A percentile compares a stretch with the other conserved stretches of the same genome.
phyloP scores from a whole-genome alignment of 1,140 invertebrate species.

The Diprion similis region DNA sequence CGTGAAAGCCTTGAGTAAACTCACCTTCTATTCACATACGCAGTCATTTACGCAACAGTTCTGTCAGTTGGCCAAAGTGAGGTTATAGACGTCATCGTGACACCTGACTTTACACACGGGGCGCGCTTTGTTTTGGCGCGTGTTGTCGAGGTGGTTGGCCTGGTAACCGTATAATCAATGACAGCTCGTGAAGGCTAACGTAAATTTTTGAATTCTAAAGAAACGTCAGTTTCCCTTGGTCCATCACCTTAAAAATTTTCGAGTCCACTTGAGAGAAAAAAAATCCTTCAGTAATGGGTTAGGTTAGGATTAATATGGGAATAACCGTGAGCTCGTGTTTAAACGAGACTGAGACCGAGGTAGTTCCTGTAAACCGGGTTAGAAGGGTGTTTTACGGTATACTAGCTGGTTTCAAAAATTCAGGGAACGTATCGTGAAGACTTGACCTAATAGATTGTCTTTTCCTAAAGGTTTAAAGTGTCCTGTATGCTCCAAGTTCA shows the following conservation, averaged over 20 bases:
- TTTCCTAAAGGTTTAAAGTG: constrained; percentile 90
- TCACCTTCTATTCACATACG: constrained; percentile 14
- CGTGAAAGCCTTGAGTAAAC: background rate
- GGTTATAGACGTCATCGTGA: constrained; percentile 28
- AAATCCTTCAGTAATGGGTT: constrained; percentile 32
- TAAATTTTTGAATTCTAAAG: constrained; percentile 21
- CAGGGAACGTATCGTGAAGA: background rate
- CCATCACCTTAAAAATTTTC: background rate
- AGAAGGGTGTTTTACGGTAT: constrained; percentile 63
- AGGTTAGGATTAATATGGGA: constrained; percentile 66
- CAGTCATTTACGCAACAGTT: constrained; percentile 13
- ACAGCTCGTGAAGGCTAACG: constrained; percentile 20
- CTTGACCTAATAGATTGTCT: constrained; percentile 30
- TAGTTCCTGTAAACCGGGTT: constrained; percentile 56
- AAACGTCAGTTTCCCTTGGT: constrained; percentile 12
- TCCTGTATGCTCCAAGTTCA: constrained; percentile 97
- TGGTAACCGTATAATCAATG: constrained; percentile 59
- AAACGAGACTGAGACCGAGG: constrained; percentile 67
- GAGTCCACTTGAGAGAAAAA: constrained; percentile 19
- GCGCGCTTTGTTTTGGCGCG: constrained; percentile 50
- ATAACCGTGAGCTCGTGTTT: constrained; percentile 79
- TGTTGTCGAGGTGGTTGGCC: constrained; percentile 58
- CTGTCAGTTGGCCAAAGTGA: constrained; percentile 41
- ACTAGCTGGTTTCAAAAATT: constrained; percentile 15
- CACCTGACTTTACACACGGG: constrained; percentile 18